Evolutionary conservation across 2,113 vertebrate species (phyloP), one percentile per base, ranked within the genome.

Genomic region (Rhinichthys klamathensis): DNA sequence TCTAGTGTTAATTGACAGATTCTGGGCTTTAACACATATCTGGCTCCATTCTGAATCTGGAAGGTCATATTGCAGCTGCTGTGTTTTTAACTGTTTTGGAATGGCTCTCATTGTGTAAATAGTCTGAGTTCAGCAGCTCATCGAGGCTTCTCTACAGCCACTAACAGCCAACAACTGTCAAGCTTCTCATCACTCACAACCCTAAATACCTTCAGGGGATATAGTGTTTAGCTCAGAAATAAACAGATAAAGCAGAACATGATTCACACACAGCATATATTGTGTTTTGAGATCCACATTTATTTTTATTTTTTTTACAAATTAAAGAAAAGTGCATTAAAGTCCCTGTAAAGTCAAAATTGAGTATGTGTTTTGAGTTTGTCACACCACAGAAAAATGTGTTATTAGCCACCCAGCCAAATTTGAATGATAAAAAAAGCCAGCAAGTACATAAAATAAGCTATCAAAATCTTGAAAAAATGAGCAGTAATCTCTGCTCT

Each of bases 81-180:
- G 25, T 69, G 30, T 77, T 84, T 86, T 49, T 46, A 51, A 23
- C 65, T 84, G 67, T 61, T 60, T 54, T 74, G 35, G 38, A 56
- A 60, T 75, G 51, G 54, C 27, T 58, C 2, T 46, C 21, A 35
- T 21, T 41, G 30, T 86, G 75, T 69, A 8, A 73, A 87, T 87
- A 63, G 67, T 89, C 65, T 74, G 21, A 56, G 65, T 76, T 89
- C 88, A 83, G 86, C 86, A 83, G 80, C 69, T 85, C 80, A 25
- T 85, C 38, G 70, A 67, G 49, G n/a, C 69, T 80, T 85, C 86
- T 84, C 75, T 67, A 87, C 83, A 81, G 80, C 88, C 27, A 35
- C 51, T 46, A 84, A 79, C 56, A 61, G 76, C 80, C 41, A n/a
- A 61, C 35, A 76, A 61, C 49, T 80, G 61, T 77, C 67, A 88